phyloP scores from a whole-genome alignment of 1,140 invertebrate species.

The Bombus fervidus region DNA sequence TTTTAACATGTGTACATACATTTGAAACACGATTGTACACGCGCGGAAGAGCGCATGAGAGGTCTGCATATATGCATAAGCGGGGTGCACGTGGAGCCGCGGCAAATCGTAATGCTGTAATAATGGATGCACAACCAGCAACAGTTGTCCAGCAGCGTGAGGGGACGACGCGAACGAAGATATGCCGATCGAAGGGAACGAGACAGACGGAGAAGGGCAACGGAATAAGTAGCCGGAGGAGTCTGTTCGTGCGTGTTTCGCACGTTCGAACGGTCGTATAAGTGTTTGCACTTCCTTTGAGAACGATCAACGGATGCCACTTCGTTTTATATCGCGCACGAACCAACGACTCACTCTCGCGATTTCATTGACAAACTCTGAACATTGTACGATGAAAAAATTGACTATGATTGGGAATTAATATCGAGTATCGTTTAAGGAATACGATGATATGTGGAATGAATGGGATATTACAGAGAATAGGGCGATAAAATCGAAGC shows the following conservation, averaged over 20 bases:
- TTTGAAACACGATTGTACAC: constrained; percentile 14
- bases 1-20: constrained; percentile 39
- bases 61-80: constrained; percentile 61
- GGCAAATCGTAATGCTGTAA: constrained; percentile 69
- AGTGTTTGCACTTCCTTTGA: constrained; percentile 13
- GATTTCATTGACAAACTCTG: background rate
- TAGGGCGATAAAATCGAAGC: too few species aligned
- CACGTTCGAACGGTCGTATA: constrained; percentile 7
- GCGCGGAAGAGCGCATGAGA: constrained; percentile 9
- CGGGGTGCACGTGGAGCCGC: constrained; percentile 37
- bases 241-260: constrained; percentile 30
- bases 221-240: constrained; percentile 31
- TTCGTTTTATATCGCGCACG: background rate
- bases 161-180: constrained; percentile 27
- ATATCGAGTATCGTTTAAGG: too few species aligned
- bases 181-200: constrained; percentile 12
- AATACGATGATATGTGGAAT: too few species aligned
- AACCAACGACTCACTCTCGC: background rate
- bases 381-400: too few species aligned
- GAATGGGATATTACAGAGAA: too few species aligned
- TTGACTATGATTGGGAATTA: too few species aligned
- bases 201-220: constrained; percentile 26
- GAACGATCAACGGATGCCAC: background rate
- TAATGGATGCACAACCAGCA: constrained; percentile 71
- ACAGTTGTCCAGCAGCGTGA: constrained; percentile 68